phyloP scores from a whole-genome alignment of 1,140 invertebrate genomes.

The Protaetia brevitarsis region DNA sequence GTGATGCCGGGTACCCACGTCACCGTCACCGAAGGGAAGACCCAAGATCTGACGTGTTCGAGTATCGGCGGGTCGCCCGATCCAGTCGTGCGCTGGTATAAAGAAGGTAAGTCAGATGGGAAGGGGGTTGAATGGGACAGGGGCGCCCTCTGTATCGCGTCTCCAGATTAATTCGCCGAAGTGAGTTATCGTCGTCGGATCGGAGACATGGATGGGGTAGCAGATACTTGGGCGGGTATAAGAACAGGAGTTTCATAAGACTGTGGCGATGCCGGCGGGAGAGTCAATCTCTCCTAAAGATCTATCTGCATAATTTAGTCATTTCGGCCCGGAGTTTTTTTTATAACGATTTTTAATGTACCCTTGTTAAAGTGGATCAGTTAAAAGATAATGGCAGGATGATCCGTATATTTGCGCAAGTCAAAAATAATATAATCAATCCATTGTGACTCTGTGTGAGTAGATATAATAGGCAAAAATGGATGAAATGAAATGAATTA shows the following conservation, averaged over 20 bases:
- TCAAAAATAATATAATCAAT: too few species aligned
- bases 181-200: slow-evolving; percentile 1
- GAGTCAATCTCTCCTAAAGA: not conserved
- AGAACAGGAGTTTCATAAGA: not conserved
- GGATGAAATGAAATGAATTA: too few species aligned
- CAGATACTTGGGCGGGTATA: too few species aligned
- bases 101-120: slow-evolving; percentile 53
- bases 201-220: not conserved
- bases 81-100: slow-evolving; percentile 77
- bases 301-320: slow-evolving; percentile 12
- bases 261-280: not conserved
- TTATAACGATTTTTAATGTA: not conserved
- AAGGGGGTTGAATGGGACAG: too few species aligned
- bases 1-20: slow-evolving; percentile 68
- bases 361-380: too few species aligned
- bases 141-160: not conserved
- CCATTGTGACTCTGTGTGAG: too few species aligned
- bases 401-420: too few species aligned
- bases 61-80: slow-evolving; percentile 85
- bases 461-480: too few species aligned
- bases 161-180: not conserved
- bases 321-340: not conserved
- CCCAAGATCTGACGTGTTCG: slow-evolving; percentile 75
- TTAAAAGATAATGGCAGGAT: too few species aligned
- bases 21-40: slow-evolving; percentile 74